Evolutionary conservation across 2,797 vertebrate species (phyloP), one percentile per base, ranked within the genome.

Genomic region (Adrianichthys oophorus): DNA sequence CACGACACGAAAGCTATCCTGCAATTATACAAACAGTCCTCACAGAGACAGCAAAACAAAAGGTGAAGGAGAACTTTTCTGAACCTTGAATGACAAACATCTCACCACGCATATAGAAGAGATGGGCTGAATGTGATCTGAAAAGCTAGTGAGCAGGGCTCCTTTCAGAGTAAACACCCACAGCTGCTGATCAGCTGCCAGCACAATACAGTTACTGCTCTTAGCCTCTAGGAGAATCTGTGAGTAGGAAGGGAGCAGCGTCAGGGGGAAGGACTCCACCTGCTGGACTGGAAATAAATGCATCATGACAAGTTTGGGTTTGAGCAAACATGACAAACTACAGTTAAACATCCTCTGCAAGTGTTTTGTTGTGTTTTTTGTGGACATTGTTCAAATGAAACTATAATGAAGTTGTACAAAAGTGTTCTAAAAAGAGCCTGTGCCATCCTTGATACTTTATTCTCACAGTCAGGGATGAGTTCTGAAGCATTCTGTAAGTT

Each of bases 31-130:
- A 12, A 62, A 4, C 23, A 48, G 12, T 45, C 19, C 16, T 43
- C 26, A 59, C 19, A 32, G 40, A 65, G 26, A n/a, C 5, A 4
- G 4, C 7, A 29, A 45, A 64, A 26, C 7, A n/a, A 23, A 23
- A 58, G 7, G 4, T 13, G 6, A 14, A 5, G 1, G 7, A 15
- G 21, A 4, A 16, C 51, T 47, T 41, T 12, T 51, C 43, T 32
- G 16, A 47, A 52, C 46, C 18, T 8, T 4, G 47, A 15, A 52
- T 37, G 18, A 50, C 12, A 70, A 59, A 18, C 18, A 46, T 15
- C 86, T 80, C 84, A 95, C 95, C 94, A 95, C 92, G 81, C 89
- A 91, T 59, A 92, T 29, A n/a, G 93, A 90, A 0, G 86, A 68
- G 59, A 92, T 92, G 16, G 90, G 85, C 74, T 78, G 65, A 6